phyloP scores from a whole-genome alignment of 2,888 invertebrate species.

The Biston stratarius region DNA sequence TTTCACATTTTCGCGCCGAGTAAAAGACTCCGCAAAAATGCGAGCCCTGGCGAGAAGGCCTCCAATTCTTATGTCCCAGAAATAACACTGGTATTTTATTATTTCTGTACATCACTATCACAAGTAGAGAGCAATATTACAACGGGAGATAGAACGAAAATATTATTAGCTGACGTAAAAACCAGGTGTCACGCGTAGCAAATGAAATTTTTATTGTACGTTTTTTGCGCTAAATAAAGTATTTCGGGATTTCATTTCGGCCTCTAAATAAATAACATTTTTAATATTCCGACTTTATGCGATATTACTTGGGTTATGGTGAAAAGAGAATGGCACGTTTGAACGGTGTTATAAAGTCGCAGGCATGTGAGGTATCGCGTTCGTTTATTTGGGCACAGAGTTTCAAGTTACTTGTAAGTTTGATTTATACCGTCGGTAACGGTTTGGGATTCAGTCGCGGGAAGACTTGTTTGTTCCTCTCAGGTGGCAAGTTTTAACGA shows the following conservation, averaged over 20 bases:
- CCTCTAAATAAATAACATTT: slow-evolving; percentile 42
- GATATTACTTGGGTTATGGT: slow-evolving; percentile 42
- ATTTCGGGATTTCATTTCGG: slow-evolving; percentile 45
- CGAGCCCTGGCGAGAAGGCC: slow-evolving; percentile 49
- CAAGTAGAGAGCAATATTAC: slow-evolving; percentile 28
- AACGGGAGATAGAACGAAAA: slow-evolving; percentile 31
- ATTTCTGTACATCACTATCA: slow-evolving; percentile 37
- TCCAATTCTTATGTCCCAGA: slow-evolving; percentile 49
- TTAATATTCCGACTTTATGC: slow-evolving; percentile 45
- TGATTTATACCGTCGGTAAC: slow-evolving; percentile 56
- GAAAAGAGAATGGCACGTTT: slow-evolving; percentile 42
- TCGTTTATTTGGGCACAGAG: slow-evolving; percentile 29
- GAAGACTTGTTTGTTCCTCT: slow-evolving; percentile 75
- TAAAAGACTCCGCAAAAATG: slow-evolving; percentile 72
- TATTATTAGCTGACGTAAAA: slow-evolving; percentile 41
- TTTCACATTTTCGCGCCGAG: slow-evolving; percentile 64
- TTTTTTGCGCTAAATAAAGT: slow-evolving; percentile 38
- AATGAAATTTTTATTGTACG: slow-evolving; percentile 50
- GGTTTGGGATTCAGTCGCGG: slow-evolving; percentile 64
- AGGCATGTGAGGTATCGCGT: slow-evolving; percentile 27
- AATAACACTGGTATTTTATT: slow-evolving; percentile 56
- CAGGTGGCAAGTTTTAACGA: slow-evolving; percentile 82
- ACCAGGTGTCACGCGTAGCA: slow-evolving; percentile 44
- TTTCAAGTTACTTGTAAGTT: slow-evolving; percentile 44
- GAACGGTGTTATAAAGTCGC: slow-evolving; percentile 42